Evolutionary conservation across 2,888 invertebrate species (phyloP), one percentile per base, ranked within the genome.

Genomic region (Acanthosepion esculentum): DNA sequence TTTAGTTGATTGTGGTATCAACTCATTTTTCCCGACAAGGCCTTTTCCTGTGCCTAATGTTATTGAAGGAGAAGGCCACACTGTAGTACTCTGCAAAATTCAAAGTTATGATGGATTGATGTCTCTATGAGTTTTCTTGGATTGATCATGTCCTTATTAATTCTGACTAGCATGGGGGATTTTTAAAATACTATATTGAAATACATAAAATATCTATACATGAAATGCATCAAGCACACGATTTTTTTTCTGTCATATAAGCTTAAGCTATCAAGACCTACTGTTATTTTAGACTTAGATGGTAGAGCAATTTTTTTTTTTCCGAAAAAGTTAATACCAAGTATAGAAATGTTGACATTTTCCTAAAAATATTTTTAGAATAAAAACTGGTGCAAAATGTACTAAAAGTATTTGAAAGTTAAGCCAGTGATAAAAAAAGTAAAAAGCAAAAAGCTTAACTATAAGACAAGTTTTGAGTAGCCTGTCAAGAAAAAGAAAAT

Each of bases 21-120:
- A 78, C n/a, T 96, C 96, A 29, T 95, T 92, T 94, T 96, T 96
- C 53, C 96, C 96, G 48, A 95, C 94, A 92, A 95, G 94, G 41
- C 95, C 95, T 95, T 96, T 96, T 12, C 96, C 97, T 15, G 96
- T 96, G 33, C 96, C 96, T 95, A 96, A 95, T 12, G 96, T 96
- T 50, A 96, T 96, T 91, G 96, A 96, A 33, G 96, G 96, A 33
- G 95, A 95, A 94, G 94, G 94, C 59, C 93, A 93, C 29, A 93
- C 93, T 48, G 78, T 93, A 53, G 93, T 53, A 93, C 48, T 93
- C 93, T 93, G 93, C 93, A 93, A 93, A 93, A 93, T 78, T 93
- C 93, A 93, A 93, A 93, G 93, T 93, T 53, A 48, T 50, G 93
- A 93, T 48, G 53, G 15, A 93, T 50, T 78, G 78, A 78, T n/a